phyloP scores from a whole-genome alignment of 1,140 invertebrate species.

The Zaprionus inermis region DNA sequence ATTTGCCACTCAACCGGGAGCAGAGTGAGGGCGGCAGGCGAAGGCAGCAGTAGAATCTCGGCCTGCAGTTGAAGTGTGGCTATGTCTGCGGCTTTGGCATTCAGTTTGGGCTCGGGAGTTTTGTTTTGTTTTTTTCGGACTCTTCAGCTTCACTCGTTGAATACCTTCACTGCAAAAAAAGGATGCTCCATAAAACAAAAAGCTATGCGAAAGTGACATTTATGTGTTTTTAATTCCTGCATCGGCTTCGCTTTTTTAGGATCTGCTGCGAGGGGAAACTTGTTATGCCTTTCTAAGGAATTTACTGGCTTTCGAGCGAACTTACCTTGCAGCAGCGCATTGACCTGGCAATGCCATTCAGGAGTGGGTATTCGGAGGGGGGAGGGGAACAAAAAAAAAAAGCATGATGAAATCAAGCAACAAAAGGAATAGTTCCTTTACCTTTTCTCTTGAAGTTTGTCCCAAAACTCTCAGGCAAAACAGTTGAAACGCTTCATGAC shows the following conservation, averaged over 20 bases:
- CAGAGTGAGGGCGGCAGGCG: background rate
- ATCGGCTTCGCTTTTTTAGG: conserved; percentile 24
- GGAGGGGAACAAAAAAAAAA: background rate
- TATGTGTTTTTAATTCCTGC: conserved; percentile 80
- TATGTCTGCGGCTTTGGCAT: conserved; percentile 49
- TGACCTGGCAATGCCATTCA: conserved; percentile 45
- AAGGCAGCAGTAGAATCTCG: background rate
- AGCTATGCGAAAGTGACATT: conserved; percentile 77
- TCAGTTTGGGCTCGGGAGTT: conserved; percentile 46
- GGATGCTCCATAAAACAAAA: conserved; percentile 81
- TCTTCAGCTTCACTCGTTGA: background rate
- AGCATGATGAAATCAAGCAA: conserved; percentile 1
- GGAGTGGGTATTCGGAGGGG: background rate
- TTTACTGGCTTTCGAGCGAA: conserved; percentile 55
- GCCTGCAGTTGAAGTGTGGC: conserved; percentile 62
- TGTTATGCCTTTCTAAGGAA: conserved; percentile 67
- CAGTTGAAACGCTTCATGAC: background rate
- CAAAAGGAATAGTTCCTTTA: conserved; percentile 3
- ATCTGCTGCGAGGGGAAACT: background rate
- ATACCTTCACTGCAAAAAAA: conserved; percentile 27
- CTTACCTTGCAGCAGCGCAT: conserved; percentile 69
- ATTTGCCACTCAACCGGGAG: conserved; percentile 54
- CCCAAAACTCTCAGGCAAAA: conserved; percentile 5
- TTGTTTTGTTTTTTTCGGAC: background rate
- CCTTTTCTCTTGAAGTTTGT: background rate